A percentile compares a stretch with the other conserved stretches of the same genome.
These are phyloP conservation scores for Crematogaster levior DNA, from an alignment of 2,888 invertebrate genomes.

Conservation along the genomic window DNA sequence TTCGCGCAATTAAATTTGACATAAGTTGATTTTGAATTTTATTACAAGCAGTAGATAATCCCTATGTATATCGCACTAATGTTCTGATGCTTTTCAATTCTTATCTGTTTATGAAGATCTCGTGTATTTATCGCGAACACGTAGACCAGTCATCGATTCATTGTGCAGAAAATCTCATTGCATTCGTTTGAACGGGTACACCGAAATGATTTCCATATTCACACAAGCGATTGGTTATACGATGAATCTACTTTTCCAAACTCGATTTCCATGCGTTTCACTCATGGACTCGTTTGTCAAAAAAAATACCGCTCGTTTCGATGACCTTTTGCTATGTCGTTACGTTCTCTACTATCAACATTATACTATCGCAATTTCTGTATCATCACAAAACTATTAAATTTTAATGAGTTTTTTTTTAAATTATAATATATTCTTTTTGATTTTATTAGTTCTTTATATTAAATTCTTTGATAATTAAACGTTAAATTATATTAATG, in stretches of 20 bases:
- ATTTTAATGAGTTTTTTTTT: not conserved
- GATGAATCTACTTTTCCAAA: constrained; percentile 26
- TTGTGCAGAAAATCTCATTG: constrained; percentile 49
- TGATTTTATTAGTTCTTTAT: not conserved
- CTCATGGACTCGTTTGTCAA: constrained; percentile 45
- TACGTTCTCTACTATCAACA: constrained; percentile 17
- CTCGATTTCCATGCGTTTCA: not conserved
- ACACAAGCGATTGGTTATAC: constrained; percentile 25
- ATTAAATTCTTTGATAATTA: not conserved
- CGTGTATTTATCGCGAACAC: constrained; percentile 13
- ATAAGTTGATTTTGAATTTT: constrained; percentile 47
- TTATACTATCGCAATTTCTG: not conserved
- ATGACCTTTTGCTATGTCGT: not conserved
- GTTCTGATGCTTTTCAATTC: constrained; percentile 10
- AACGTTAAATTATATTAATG: not conserved
- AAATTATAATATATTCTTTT: not conserved
- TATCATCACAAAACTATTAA: not conserved
- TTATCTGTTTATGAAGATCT: constrained; percentile 45
- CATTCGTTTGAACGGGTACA: constrained; percentile 5
- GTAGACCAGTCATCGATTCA: constrained; percentile 33
- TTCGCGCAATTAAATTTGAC: constrained; percentile 41
- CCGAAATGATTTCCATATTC: constrained; percentile 51
- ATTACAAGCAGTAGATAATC: constrained; percentile 29
- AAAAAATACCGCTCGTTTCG: constrained; percentile 9
- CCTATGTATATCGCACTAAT: not conserved